Base-by-base conservation (phyloP, 2,888 invertebrate genomes). In the Lordiphosa andalusiaca region DNA sequence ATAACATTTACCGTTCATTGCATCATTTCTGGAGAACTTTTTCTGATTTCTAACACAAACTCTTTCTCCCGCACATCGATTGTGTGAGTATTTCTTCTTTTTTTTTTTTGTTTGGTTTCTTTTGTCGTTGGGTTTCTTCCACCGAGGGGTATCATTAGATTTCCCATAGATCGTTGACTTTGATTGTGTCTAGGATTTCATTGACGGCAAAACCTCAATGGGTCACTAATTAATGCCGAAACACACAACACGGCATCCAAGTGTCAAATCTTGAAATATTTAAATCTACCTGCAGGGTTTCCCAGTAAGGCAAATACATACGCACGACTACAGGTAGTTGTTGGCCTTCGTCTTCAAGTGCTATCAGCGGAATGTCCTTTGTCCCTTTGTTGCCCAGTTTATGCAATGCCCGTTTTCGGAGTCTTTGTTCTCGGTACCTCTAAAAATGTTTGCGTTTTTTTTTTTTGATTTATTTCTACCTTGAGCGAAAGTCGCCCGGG, bases 1-100 rank as follows among this genome's bases (percentile, higher is more conserved):
- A 59, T 51, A 71, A 53, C 56, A 74, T 67, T 73, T 73, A 73
- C 74, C 74, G 74, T 73, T 73, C 60, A 67, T 74, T 74, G 71
- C 74, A 62, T 62, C 71, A 74, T 65, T 73, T 63, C 41, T 19
- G 70, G 73, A 66, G 66, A 40, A 51, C 56, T 51, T 47, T 30
- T 68, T 41, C 49, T 52, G 21, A 39, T 36, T 37, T 25, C 19
- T 10, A 4, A 6, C 10, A 12, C 12, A n/a, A 30, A n/a, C 19
- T 21, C 35, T 37, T 21, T 65, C 73, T 65, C 73, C 71, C 73
- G 62, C 71, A 71, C 63, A 52, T 9, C 30, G 9, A 9, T 16
- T 49, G 39, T 54, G 38, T 35, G 21, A 16, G 61, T 63, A 60
- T 59, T 55, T n/a, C n/a, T n/a, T n/a, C n/a, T n/a, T n/a, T n/a